Percentiles rank a stretch among this genome's conserved stretches.
Evolutionary conservation across 1,140 invertebrate species (phyloP).

Genomic region (Tetragnatha versicolor): DNA sequence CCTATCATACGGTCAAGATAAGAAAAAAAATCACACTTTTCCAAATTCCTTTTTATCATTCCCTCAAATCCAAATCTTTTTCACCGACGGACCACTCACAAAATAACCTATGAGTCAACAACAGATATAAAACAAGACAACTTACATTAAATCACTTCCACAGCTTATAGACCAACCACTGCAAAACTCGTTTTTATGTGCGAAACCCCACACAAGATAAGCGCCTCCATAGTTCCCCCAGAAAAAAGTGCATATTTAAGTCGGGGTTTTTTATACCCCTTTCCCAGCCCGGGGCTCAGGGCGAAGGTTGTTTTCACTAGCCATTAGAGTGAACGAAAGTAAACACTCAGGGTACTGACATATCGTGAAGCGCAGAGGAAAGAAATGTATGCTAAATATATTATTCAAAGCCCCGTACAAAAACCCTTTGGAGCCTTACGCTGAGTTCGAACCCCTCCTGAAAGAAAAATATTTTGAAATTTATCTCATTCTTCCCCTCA

Average conservation of each 20-base stretch:
- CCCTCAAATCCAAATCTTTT: too few relatives aligned
- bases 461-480: conserved; percentile 39
- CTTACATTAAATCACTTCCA: too few relatives aligned
- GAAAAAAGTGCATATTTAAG: conserved; percentile 26
- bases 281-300: neutral
- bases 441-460: neutral
- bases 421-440: neutral
- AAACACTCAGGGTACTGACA: conserved; percentile 24
- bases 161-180: too few relatives aligned
- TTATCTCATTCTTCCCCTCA: neutral
- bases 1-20: too few relatives aligned
- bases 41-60: too few relatives aligned
- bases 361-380: neutral
- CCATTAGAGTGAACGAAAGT: conserved; percentile 25
- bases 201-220: too few relatives aligned
- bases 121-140: too few relatives aligned
- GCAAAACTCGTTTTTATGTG: too few relatives aligned
- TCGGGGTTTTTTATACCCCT: neutral
- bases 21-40: too few relatives aligned
- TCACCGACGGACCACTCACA: too few relatives aligned
- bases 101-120: too few relatives aligned
- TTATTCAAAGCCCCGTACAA: conserved; percentile 26
- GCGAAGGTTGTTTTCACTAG: conserved; percentile 28
- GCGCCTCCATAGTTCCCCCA: too few relatives aligned
- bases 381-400: conserved; percentile 40